A percentile compares a stretch with the other conserved stretches of the same genome.
Evolutionary conservation across 1,140 invertebrate species (phyloP).

Genomic region (Hyles vespertilio): DNA sequence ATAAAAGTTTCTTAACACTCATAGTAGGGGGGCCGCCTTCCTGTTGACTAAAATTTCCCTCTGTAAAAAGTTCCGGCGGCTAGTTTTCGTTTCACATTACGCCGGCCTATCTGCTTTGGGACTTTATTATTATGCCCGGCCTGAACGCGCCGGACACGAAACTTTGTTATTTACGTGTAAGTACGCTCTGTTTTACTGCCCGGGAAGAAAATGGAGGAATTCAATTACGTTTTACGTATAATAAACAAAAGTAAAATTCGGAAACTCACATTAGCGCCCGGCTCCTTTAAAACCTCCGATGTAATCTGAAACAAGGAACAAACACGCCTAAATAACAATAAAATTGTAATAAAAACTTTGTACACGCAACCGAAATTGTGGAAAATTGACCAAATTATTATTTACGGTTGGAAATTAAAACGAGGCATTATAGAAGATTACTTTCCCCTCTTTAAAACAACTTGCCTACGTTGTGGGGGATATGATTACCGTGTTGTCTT

Average conservation of each 20-base stretch:
- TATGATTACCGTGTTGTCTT: slow-evolving; percentile 22
- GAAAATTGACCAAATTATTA: slow-evolving; percentile 74
- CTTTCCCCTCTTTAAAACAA: slow-evolving; percentile 43
- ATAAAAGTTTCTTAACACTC: slow-evolving; percentile 71
- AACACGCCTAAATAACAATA: slow-evolving; percentile 76
- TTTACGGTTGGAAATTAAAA: slow-evolving; percentile 72
- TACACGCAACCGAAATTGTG: slow-evolving; percentile 70
- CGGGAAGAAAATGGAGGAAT: slow-evolving; percentile 27
- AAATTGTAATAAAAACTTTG: slow-evolving; percentile 74
- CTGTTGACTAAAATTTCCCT: slow-evolving; percentile 52
- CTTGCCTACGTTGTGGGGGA: background rate
- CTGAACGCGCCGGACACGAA: slow-evolving; percentile 41
- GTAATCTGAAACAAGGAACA: slow-evolving; percentile 74
- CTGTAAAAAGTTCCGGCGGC: slow-evolving; percentile 45
- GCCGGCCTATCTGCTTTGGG: slow-evolving; percentile 40
- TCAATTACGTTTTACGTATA: slow-evolving; percentile 51
- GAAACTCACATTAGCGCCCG: slow-evolving; percentile 71
- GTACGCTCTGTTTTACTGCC: slow-evolving; percentile 7
- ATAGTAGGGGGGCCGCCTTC: slow-evolving; percentile 54
- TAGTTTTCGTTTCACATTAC: slow-evolving; percentile 53
- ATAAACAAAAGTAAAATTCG: slow-evolving; percentile 58
- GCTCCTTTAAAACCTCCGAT: slow-evolving; percentile 68
- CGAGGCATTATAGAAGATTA: slow-evolving; percentile 57
- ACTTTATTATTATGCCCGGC: slow-evolving; percentile 43
- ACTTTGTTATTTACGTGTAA: slow-evolving; percentile 37